These are phyloP conservation scores for Vultur gryphus DNA, from an alignment of 2,797 vertebrate species.

Conservation along the genomic window DNA sequence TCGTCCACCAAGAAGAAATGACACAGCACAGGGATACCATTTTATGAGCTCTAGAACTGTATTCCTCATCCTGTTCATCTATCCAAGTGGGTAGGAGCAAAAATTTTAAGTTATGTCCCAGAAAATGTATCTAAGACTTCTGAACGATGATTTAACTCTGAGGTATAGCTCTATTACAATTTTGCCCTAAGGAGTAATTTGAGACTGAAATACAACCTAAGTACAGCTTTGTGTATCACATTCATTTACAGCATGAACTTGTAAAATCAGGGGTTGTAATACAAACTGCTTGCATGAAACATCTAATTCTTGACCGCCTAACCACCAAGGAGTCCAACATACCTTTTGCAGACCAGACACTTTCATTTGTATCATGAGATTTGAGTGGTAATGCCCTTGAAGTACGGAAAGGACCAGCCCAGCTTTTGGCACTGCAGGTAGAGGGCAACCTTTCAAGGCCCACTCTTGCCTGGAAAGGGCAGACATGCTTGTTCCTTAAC, in stretches of 20 bases:
- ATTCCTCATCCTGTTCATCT: background rate
- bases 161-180: background rate
- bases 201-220: background rate
- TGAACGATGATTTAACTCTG: background rate
- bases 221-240: background rate
- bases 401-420: background rate
- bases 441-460: background rate
- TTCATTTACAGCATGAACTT: background rate
- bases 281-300: background rate
- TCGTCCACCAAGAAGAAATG: background rate
- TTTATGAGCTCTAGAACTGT: background rate
- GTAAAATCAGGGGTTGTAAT: background rate
- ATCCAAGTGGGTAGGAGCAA: background rate
- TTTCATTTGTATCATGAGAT: fast-evolving
- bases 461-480: background rate
- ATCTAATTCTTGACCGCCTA: background rate
- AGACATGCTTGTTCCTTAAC: background rate
- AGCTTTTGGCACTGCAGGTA: background rate
- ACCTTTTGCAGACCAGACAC: background rate
- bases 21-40: background rate
- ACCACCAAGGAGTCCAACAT: background rate
- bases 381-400: background rate
- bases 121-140: background rate
- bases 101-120: background rate
- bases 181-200: background rate